Percentiles rank a stretch among this genome's conserved stretches.
Evolutionary conservation across 2,797 vertebrate genomes (phyloP).

Genomic region (Pseudochirops corinnae): DNA sequence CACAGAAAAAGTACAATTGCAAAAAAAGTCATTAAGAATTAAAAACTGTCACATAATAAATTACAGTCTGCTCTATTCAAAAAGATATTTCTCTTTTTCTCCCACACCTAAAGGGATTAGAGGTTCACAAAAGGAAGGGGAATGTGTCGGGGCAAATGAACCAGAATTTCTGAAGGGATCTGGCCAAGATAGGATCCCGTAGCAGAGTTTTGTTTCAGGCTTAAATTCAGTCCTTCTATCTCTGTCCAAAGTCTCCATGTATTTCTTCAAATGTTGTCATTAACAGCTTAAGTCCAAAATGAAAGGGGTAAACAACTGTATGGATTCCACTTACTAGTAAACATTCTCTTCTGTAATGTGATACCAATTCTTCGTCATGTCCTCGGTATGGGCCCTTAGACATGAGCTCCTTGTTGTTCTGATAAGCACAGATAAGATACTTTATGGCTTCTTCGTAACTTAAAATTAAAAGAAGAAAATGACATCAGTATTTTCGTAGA

Average conservation of each 20-base stretch:
- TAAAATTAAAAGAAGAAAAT: slow-evolving; percentile 80
- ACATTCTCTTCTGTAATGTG: slow-evolving; percentile 95
- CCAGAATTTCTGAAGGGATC: background rate
- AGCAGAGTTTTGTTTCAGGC: background rate
- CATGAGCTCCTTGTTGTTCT: slow-evolving; percentile 97
- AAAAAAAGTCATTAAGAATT: background rate
- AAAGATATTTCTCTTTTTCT: background rate
- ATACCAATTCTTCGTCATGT: slow-evolving; percentile 92
- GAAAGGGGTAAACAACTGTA: slow-evolving; percentile 7
- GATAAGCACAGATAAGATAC: slow-evolving; percentile 96
- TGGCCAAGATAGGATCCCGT: background rate
- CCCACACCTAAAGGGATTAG: background rate
- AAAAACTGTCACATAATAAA: background rate
- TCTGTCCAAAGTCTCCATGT: background rate
- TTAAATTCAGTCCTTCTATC: background rate
- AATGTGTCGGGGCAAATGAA: background rate
- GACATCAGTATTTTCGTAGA: slow-evolving; percentile 70
- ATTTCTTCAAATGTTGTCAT: background rate
- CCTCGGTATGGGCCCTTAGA: slow-evolving; percentile 94
- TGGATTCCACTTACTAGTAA: slow-evolving; percentile 92
- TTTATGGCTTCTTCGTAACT: slow-evolving; percentile 96
- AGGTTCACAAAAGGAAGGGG: background rate
- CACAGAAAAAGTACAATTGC: background rate
- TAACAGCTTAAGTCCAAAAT: background rate
- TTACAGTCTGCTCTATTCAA: background rate